phyloP scores from a whole-genome alignment of 2,797 vertebrate species.

The Natrix natrix region DNA sequence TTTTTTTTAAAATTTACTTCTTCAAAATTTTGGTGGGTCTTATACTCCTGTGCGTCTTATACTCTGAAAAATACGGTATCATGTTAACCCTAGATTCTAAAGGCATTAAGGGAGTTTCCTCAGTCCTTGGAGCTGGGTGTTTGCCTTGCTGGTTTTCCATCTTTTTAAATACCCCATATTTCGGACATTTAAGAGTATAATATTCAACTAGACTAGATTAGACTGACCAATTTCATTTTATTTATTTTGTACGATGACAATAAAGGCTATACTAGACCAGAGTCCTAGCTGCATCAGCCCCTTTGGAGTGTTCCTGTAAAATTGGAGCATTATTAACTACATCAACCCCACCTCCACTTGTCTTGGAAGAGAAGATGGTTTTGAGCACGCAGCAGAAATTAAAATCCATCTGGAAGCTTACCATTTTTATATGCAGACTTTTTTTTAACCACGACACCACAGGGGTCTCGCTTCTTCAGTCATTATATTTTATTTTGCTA shows the following conservation, averaged over 20 bases:
- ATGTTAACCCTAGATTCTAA: background rate
- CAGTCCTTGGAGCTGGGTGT: background rate
- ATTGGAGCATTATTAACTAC: background rate
- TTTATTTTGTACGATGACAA: too few relatives aligned
- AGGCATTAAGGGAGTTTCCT: background rate
- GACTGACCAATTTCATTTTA: too few relatives aligned
- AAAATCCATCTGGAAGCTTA: background rate
- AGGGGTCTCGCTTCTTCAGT: background rate
- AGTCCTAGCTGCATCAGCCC: background rate
- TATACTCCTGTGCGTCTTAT: too few relatives aligned
- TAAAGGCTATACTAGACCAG: too few relatives aligned
- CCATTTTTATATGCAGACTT: background rate
- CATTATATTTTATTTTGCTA: background rate
- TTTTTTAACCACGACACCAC: background rate
- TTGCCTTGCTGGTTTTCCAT: background rate
- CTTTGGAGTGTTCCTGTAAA: background rate
- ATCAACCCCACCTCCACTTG: background rate
- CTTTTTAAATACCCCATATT: background rate
- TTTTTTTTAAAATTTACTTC: too few relatives aligned
- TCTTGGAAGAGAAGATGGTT: too few relatives aligned
- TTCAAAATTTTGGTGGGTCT: too few relatives aligned
- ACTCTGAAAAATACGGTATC: too few relatives aligned
- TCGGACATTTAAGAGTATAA: background rate
- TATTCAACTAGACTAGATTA: background rate
- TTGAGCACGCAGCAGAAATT: background rate